Evolutionary conservation across 2,888 invertebrate genomes (phyloP), one percentile per base, ranked within the genome.

Genomic region (Diarsia brunnea): DNA sequence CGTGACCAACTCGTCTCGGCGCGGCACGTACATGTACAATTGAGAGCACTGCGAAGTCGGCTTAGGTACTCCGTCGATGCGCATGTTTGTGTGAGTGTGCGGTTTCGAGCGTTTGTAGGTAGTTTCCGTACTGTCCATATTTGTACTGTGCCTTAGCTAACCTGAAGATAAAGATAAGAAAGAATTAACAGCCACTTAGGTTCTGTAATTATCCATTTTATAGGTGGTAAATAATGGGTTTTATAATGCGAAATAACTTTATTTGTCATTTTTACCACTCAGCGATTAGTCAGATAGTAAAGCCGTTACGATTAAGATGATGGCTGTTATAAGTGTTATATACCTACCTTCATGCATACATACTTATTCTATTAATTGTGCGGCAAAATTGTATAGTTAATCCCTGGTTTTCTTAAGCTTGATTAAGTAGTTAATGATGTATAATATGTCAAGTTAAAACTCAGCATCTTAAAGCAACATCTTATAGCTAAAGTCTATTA

Each of bases 121-220:
- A n/a, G n/a, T n/a, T n/a, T n/a, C n/a, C n/a, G n/a, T n/a, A n/a
- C n/a, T n/a, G n/a, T n/a, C n/a, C n/a, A n/a, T n/a, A n/a, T n/a
- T n/a, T n/a, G n/a, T n/a, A n/a, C n/a, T n/a, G n/a, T 27, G 12
- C 12, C 14, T 55, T 2, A 12, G 21, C 11, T 21, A 63, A 43
- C 38, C 14, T 14, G 38, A 38, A 63, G 1, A 38, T 61, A 7
- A 38, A 38, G 21, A 61, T 38, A n/a, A 38, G 38, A 61, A 61
- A 38, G 21, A 5, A 7, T 14, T 14, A n/a, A 61, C 38, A 14
- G 14, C n/a, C 38, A 38, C 7, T 63, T 14, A n/a, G n/a, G 27
- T 63, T 11, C n/a, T 61, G 21, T 61, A 38, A 63, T 63, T 31
- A 69, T 47, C 47, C 21, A 38, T 69, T 78, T 76, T 31, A 78